phyloP scores from a whole-genome alignment of 2,797 vertebrate genomes.

The Sebastes baramenuke region DNA sequence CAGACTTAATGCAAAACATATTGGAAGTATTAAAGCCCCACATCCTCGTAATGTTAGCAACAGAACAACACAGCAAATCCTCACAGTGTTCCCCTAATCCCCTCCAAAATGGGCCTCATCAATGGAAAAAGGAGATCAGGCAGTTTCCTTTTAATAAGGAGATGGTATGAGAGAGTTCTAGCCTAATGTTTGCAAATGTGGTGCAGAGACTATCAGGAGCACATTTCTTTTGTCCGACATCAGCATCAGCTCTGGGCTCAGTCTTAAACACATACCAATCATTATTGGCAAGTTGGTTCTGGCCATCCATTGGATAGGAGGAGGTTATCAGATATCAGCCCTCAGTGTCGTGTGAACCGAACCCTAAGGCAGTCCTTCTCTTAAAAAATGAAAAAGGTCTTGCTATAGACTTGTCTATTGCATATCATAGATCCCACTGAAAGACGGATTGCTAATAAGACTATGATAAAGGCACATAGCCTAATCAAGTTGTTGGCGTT shows the following conservation, averaged over 20 bases:
- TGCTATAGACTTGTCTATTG: constrained; percentile 12
- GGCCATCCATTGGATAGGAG: constrained; percentile 67
- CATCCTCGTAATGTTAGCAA: constrained; percentile 42
- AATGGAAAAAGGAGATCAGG: constrained; percentile 29
- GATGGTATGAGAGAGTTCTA: constrained; percentile 20
- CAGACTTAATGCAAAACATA: constrained; percentile 62
- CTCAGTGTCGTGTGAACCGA: constrained; percentile 56
- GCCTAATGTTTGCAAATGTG: constrained; percentile 50
- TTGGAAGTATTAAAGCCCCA: constrained; percentile 37
- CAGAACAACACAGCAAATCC: constrained; percentile 34
- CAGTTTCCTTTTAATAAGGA: constrained; percentile 33
- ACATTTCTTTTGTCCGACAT: constrained; percentile 10
- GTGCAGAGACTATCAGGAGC: constrained; percentile 18
- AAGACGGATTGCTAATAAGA: background rate
- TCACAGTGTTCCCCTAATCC: constrained; percentile 33
- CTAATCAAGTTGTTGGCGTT: background rate
- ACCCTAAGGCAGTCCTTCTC: constrained; percentile 39
- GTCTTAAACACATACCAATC: constrained; percentile 76
- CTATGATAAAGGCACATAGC: background rate
- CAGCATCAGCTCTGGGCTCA: constrained; percentile 54
- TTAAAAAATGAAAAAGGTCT: constrained; percentile 1
- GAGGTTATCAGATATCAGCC: constrained; percentile 71
- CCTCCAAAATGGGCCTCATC: constrained; percentile 39
- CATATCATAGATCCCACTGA: constrained; percentile 16
- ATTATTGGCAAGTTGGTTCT: constrained; percentile 81